Evolutionary conservation across 2,113 vertebrate species (phyloP).

Genomic region (Siphamia tubifer): DNA sequence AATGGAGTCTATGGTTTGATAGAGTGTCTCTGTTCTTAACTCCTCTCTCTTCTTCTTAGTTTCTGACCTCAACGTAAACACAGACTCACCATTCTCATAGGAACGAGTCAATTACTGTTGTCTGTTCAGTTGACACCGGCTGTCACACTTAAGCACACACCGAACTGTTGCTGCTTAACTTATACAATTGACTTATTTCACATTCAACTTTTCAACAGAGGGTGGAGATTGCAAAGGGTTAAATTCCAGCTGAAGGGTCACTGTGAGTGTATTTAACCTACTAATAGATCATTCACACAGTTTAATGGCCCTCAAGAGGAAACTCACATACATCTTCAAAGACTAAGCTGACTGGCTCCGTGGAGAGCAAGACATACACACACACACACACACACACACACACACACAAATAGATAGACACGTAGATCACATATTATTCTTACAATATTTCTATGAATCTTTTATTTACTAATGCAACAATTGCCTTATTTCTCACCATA

Average conservation of each 20-base stretch:
- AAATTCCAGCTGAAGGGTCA: conserved; percentile 20
- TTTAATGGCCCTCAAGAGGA: conserved; percentile 41
- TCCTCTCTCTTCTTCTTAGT: not conserved
- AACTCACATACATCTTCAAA: conserved; percentile 30
- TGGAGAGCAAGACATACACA: not conserved
- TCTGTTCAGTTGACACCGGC: conserved; percentile 5
- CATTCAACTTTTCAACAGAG: not conserved
- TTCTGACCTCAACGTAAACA: not conserved
- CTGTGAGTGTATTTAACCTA: conserved; percentile 39
- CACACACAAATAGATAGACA: not conserved
- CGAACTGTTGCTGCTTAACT: conserved; percentile 12
- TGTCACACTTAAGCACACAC: not conserved
- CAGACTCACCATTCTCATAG: not conserved
- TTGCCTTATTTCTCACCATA: not conserved
- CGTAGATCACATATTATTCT: not conserved
- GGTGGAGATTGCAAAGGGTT: not conserved
- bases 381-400: not conserved
- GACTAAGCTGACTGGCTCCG: not conserved
- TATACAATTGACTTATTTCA: not conserved
- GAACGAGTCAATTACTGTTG: conserved; percentile 8
- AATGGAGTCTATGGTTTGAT: conserved; percentile 37
- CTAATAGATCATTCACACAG: conserved; percentile 35
- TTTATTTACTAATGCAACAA: not conserved
- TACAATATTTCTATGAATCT: not conserved
- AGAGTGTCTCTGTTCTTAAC: not conserved